Base-by-base conservation (phyloP, 2,888 invertebrate genomes). In the Prosapia bicincta region DNA sequence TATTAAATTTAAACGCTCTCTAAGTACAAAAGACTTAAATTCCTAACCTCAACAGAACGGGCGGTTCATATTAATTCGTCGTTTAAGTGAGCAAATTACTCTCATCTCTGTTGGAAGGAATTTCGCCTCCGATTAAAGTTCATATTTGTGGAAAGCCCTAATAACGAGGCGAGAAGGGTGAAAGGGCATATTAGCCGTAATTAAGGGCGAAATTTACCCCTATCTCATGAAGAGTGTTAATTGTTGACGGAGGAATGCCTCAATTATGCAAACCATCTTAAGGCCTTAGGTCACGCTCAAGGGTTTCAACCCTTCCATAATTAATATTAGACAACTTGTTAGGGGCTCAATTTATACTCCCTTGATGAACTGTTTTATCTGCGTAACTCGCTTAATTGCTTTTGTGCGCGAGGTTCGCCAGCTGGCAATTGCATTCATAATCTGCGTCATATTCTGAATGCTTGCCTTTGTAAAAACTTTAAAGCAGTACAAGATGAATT, bases 211-310 rank as follows among this genome's bases (percentile, higher is more conserved):
- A 54, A 54, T 54, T 54, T 54, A 54, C 54, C 54, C 54, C 54
- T 20, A 20, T 54, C 3, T 9, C 54, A 20, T 20, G 20, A 54
- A 54, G 54, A 54, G 54, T 54, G 54, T 54, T 54, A 20, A 20
- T 20, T 20, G 54, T n/a, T 20, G n/a, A 3, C 54, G 20, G 54
- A 54, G 54, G 20, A 54, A 54, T 54, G 54, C 54, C 54, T 54
- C 54, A 54, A 54, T 54, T 54, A 54, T 54, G 54, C 54, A 54
- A 54, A 54, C 54, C 54, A 54, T 54, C 54, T 54, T 54, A 54
- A 38, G 20, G 54, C 54, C 54, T 54, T 54, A 54, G 54, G 54
- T 54, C 54, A 54, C 54, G 54, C 20, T 20, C n/a, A 54, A 54
- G 54, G 54, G 54, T 54, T 54, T 54, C 20, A 54, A 54, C 54